A percentile compares a stretch with the other conserved stretches of the same genome.
Evolutionary conservation across 1,140 invertebrate species (phyloP).

Genomic region (Aphis craccivora): DNA sequence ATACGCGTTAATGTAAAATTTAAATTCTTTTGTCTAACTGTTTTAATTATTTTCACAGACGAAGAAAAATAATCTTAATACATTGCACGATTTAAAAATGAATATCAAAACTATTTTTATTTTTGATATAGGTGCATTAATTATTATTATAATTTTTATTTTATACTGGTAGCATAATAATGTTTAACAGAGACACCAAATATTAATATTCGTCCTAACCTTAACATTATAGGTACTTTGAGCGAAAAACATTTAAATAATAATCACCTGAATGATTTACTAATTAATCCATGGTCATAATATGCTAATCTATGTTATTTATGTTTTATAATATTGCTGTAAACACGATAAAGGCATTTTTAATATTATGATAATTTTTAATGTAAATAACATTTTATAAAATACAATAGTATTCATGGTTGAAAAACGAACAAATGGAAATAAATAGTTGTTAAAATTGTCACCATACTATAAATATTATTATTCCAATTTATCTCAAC

Average conservation of each 20-base stretch:
- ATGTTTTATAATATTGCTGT: neutral
- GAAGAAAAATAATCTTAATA: neutral
- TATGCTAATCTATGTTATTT: neutral
- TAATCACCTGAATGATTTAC: neutral
- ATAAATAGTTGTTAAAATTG: neutral
- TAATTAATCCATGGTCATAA: neutral
- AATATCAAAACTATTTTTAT: no score
- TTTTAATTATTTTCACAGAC: neutral
- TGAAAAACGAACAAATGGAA: neutral
- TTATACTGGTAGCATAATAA: neutral
- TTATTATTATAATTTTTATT: neutral
- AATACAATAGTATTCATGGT: neutral
- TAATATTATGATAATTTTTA: neutral
- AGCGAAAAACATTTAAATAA: neutral
- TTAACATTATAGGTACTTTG: neutral
- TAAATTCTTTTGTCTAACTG: neutral
- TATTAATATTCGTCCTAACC: neutral
- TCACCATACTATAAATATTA: neutral
- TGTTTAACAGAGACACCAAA: neutral
- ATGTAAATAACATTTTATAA: neutral
- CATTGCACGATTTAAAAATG: neutral
- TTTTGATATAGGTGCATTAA: no score
- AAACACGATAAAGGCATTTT: neutral
- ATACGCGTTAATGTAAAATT: neutral
- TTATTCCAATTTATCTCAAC: neutral